Evolutionary conservation across 1,140 invertebrate species (phyloP).

Genomic region (Orchesella cincta): DNA sequence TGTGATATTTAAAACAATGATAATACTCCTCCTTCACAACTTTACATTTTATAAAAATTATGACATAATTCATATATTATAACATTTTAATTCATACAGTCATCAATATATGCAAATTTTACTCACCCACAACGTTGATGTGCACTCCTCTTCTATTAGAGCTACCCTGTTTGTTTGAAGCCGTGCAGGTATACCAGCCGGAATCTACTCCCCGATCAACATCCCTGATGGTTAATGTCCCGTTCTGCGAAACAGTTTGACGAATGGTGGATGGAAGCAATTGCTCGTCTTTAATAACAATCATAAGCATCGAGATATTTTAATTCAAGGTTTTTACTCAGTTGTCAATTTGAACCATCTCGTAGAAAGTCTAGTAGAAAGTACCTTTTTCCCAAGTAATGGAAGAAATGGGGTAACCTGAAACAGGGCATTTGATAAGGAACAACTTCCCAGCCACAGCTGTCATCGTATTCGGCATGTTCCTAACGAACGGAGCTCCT

Average conservation of each 20-base stretch:
- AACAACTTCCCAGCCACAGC: conserved; percentile 59
- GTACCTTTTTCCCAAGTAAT: conserved; percentile 61
- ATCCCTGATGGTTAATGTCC: conserved; percentile 67
- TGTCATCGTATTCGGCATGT: conserved; percentile 59
- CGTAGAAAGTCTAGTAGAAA: no score
- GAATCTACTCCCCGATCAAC: conserved; percentile 60
- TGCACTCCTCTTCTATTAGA: conserved; percentile 53
- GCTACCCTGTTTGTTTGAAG: conserved; percentile 55
- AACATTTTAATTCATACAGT: neutral
- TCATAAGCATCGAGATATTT: no score
- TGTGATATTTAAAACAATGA: conserved; percentile 27
- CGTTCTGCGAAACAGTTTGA: conserved; percentile 63
- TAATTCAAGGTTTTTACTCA: no score
- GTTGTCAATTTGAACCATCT: no score
- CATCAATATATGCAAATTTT: conserved; percentile 1
- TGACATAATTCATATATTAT: neutral
- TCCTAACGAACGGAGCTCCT: conserved; percentile 60
- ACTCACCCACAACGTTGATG: conserved; percentile 60
- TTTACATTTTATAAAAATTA: neutral
- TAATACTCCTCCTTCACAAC: neutral
- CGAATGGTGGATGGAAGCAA: conserved; percentile 58
- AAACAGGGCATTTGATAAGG: conserved; percentile 60
- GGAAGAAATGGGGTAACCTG: conserved; percentile 60
- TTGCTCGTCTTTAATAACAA: conserved; percentile 73
- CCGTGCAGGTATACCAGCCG: conserved; percentile 61